phyloP scores from a whole-genome alignment of 2,888 invertebrate species.

The Oscheius sp. region DNA sequence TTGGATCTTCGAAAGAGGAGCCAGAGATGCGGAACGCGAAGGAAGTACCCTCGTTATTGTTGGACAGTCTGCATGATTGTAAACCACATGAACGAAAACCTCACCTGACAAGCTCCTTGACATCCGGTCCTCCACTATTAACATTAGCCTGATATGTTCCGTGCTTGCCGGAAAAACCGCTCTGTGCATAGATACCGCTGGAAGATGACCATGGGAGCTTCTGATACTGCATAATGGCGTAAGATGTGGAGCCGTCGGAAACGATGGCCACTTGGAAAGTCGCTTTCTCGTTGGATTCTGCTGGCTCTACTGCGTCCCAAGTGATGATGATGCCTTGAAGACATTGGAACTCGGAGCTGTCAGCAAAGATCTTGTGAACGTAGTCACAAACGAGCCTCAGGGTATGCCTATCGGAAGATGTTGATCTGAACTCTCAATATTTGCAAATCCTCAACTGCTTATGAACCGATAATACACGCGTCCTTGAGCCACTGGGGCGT shows the following conservation, averaged over 20 bases:
- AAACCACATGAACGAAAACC: background rate
- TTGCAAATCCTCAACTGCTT: background rate
- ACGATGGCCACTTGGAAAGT: constrained; percentile 80
- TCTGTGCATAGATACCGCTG: constrained; percentile 55
- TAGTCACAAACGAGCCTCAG: constrained; percentile 71
- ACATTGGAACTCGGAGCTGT: constrained; percentile 83
- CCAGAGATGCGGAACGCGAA: constrained; percentile 83
- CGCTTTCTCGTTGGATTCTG: constrained; percentile 77
- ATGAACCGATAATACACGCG: constrained; percentile 57
- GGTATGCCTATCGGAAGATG: constrained; percentile 52
- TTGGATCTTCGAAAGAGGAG: constrained; percentile 62
- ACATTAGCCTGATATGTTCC: constrained; percentile 83
- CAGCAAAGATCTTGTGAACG: constrained; percentile 83
- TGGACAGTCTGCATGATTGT: constrained; percentile 81
- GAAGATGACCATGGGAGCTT: constrained; percentile 85
- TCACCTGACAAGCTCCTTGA: constrained; percentile 84
- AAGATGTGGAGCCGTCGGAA: constrained; percentile 84
- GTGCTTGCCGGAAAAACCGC: constrained; percentile 79
- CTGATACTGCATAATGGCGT: constrained; percentile 87
- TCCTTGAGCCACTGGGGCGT: constrained; percentile 54
- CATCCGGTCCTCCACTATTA: constrained; percentile 91
- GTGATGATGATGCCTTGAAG: constrained; percentile 85
- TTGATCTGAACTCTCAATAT: constrained; percentile 42
- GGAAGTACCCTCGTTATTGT: constrained; percentile 84
- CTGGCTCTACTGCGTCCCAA: constrained; percentile 81